Evolutionary conservation across 2,888 invertebrate species (phyloP).

Genomic region (Phalangium opilio): DNA sequence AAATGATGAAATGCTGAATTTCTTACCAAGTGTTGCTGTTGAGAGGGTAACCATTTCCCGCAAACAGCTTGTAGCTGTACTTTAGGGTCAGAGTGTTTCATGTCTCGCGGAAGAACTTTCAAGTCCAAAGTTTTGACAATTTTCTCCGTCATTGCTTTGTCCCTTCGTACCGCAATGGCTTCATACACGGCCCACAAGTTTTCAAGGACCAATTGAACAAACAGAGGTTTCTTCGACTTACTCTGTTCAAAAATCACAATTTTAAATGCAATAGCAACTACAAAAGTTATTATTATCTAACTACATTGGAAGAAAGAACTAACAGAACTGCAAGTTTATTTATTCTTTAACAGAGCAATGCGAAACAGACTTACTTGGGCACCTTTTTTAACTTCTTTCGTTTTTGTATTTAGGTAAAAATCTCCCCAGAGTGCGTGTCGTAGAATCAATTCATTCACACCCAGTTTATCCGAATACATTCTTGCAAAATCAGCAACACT

Average conservation of each 20-base stretch:
- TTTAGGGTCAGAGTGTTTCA: constrained; percentile 58
- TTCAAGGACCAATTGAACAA: constrained; percentile 78
- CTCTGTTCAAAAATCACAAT: constrained; percentile 26
- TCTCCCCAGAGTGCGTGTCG: constrained; percentile 84
- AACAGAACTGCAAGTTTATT: too few species aligned
- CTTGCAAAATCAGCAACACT: constrained; percentile 64
- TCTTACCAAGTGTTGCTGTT: constrained; percentile 49
- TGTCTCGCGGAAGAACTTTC: constrained; percentile 55
- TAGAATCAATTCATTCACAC: constrained; percentile 53
- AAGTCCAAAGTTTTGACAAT: constrained; percentile 46
- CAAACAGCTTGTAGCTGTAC: constrained; percentile 64
- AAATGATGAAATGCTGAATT: too few species aligned
- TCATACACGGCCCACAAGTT: constrained; percentile 84
- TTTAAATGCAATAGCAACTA: too few species aligned
- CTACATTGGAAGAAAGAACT: too few species aligned
- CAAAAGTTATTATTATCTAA: too few species aligned
- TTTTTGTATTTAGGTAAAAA: constrained; percentile 69
- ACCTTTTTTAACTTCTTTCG: constrained; percentile 65
- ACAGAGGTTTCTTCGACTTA: constrained; percentile 80
- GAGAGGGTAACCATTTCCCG: constrained; percentile 78
- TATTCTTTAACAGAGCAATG: too few species aligned
- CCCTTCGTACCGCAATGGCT: constrained; percentile 53
- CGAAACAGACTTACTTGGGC: constrained; percentile 46
- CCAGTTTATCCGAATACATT: constrained; percentile 55
- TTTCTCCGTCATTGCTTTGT: constrained; percentile 32